Percentiles rank a stretch among this genome's conserved stretches.
These are phyloP conservation scores for Pantherophis vulpinus DNA, from an alignment of 2,797 vertebrate species.

Conservation along the genomic window DNA sequence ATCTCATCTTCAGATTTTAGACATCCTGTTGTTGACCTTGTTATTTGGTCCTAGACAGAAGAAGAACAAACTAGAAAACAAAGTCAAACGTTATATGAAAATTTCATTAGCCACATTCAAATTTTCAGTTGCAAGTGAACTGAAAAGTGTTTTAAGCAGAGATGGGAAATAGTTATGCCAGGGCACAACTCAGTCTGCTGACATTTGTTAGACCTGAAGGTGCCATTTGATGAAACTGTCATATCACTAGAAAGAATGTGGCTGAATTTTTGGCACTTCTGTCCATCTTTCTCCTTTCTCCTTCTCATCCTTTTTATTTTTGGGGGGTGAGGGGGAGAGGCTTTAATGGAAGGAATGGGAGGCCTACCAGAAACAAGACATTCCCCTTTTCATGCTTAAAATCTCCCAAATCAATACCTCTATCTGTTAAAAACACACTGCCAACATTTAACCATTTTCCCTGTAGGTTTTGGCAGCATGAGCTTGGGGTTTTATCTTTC, in stretches of 20 bases:
- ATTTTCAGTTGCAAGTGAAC: not conserved
- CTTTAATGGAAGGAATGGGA: not conserved
- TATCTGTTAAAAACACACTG: not conserved
- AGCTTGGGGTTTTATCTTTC: not conserved
- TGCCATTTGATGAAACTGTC: not conserved
- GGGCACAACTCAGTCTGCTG: not conserved
- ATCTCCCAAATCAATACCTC: not conserved
- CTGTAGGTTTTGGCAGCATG: not conserved
- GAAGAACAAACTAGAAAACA: not conserved
- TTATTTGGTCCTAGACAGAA: not conserved
- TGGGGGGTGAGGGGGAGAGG: not conserved
- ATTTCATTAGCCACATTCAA: not conserved
- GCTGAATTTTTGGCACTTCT: not conserved
- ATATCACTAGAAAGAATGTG: not conserved
- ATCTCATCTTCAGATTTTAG: not conserved
- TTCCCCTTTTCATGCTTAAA: not conserved
- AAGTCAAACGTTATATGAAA: not conserved
- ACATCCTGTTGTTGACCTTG: not conserved
- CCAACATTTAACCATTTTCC: not conserved
- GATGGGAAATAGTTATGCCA: not conserved
- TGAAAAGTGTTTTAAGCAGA: not conserved
- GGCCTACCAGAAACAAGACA: not conserved
- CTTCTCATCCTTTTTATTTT: not conserved
- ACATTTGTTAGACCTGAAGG: not conserved
- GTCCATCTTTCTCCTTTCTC: not conserved